These are phyloP conservation scores for Alosa alosa DNA, from an alignment of 2,113 vertebrate genomes.

Conservation along the genomic window DNA sequence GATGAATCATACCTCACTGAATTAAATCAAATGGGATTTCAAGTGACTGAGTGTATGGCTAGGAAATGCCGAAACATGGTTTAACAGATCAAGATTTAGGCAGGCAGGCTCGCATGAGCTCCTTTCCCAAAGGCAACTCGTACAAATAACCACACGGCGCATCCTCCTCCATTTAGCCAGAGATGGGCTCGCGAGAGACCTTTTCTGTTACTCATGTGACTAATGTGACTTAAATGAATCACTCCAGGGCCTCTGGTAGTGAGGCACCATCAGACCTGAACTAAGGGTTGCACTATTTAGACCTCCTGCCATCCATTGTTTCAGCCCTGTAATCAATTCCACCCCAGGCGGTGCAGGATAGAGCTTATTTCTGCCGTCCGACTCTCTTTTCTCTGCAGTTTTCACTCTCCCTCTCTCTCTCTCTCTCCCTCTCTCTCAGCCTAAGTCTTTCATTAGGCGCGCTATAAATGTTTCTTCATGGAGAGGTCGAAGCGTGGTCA, in stretches of 20 bases:
- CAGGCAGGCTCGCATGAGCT: constrained; percentile 23
- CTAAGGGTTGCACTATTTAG: neutral
- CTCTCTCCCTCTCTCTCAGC: neutral
- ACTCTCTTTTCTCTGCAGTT: neutral
- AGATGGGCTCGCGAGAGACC: constrained; percentile 17
- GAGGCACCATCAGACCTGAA: neutral
- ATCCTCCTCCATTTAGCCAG: neutral
- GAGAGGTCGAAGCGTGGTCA: neutral
- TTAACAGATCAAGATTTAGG: constrained; percentile 31
- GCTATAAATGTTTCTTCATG: constrained; percentile 6
- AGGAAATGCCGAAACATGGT: constrained; percentile 32
- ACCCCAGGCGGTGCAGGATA: neutral
- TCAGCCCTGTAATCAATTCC: neutral
- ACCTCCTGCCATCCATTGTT: neutral
- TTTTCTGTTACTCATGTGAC: constrained; percentile 22
- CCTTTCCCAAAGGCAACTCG: neutral
- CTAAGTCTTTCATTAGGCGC: neutral
- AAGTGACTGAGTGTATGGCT: constrained; percentile 36
- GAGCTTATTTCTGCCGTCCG: neutral
- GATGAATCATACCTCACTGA: constrained; percentile 42
- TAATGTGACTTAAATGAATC: constrained; percentile 38
- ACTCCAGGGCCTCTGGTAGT: neutral
- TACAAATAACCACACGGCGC: neutral
- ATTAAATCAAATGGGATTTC: constrained; percentile 58
- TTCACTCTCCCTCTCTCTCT: neutral